Base-by-base conservation (phyloP, 2,797 vertebrate species). In the Semaprochilodus insignis region DNA sequence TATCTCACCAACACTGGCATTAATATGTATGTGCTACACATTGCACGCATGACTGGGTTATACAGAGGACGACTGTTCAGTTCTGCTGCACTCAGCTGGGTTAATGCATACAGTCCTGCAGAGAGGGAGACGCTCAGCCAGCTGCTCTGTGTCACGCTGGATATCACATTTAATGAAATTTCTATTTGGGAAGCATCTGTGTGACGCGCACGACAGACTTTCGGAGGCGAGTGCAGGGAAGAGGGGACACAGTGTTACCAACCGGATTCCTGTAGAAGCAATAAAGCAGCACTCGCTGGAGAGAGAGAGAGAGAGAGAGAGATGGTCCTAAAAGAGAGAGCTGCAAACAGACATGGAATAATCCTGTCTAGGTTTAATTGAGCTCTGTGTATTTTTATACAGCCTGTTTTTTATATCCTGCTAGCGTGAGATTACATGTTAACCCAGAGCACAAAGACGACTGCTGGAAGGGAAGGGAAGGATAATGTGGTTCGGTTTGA, bases 121-220 rank as follows among this genome's bases (percentile, higher is more conserved):
- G 51, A 67, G 63, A 51, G 25, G 48, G 40, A 76, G 73, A 55
- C 48, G 69, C 40, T 51, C 23, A 74, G 74, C 25, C 80, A 71
- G 65, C 65, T 82, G 48, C 54, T 83, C 75, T 51, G 70, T 83
- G 81, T 86, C 78, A 86, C 81, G 74, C 74, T 74, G 85, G 75
- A 85, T 81, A 81, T 86, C 40, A 77, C 78, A 82, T 86, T 83
- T 86, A 85, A 85, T 88, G 85, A 82, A 81, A 86, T 85, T 80
- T 80, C 87, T 88, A 85, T 86, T 86, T 86, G 83, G 72, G 71
- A 81, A 81, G 78, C 82, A 78, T 81, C 77, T 82, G 73, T 83
- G 82, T 81, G 83, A 83, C 63, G 78, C 70, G 80, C 75, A 75
- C 62, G 62, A 78, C 78, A 88, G 74, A 75, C 71, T 81, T 86